Base-by-base conservation (phyloP, 2,888 invertebrate species). In the Cephonodes hylas region DNA sequence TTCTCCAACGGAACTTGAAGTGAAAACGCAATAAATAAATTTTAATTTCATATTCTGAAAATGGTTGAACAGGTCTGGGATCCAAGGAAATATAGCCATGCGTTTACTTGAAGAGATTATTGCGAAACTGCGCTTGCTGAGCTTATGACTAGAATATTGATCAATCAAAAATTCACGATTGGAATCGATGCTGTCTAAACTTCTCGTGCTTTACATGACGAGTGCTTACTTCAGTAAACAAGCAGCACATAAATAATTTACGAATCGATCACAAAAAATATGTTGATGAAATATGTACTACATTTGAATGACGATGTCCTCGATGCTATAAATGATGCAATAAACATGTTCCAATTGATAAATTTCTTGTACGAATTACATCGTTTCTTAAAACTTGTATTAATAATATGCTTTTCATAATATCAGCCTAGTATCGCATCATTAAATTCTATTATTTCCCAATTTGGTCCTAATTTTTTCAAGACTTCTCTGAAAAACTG, bases 121-220 rank as follows among this genome's bases (percentile, higher is more conserved):
- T 53, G 53, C 31, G 31, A 27, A 53, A 48, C 23, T 10, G 8
- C 27, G 31, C 53, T 27, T 15, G 27, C 53, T 53, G 27, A 18
- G 13, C 10, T 53, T 13, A 53, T 53, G 53, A 53, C 53, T 27
- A 27, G 53, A 10, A 31, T 53, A 53, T 18, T 53, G 31, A 53
- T 53, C 53, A 31, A 31, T 53, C 31, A 53, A 53, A 38, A 31
- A 53, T 53, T 8, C 15, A 48, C 18, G 53, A 31, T 48, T 48
- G 48, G 15, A 6, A 53, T 31, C 53, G 53, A 53, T 31, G 53
- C 18, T 53, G 53, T 53, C 53, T 53, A 31, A 27, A 31, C 53
- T 53, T 27, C 25, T 8, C 8, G 8, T 25, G n/a, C 46, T 25
- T 23, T 23, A 25, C 23, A 53, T 31, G 31, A 53, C 18, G 53